Conservation (phyloP, 2,888 invertebrate genomes). For the Drosophila heteroneura region DNA sequence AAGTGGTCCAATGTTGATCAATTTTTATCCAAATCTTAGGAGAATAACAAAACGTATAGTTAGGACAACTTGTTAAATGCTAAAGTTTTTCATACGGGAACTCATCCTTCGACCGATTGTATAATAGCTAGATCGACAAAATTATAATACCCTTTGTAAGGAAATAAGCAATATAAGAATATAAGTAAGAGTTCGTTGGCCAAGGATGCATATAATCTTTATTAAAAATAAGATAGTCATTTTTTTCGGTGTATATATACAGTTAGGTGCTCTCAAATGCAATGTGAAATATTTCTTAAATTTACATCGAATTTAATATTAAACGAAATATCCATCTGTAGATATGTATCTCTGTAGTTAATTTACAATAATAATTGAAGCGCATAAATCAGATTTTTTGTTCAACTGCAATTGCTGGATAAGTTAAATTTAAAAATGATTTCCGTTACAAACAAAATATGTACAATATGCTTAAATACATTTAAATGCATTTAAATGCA, state of each 20-base stretch:
- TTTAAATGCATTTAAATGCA: constrained; percentile 3
- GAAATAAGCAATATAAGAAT: background rate
- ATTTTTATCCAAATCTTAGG: no score
- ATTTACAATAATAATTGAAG: constrained; percentile 4
- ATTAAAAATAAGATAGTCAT: no score
- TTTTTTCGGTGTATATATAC: background rate
- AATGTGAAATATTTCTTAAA: background rate
- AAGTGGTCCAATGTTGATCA: background rate
- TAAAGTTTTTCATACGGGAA: background rate
- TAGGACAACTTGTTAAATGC: background rate
- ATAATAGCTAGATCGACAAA: background rate
- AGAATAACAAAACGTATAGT: background rate
- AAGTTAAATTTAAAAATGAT: constrained; percentile 14
- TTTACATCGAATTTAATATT: background rate
- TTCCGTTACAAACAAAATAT: constrained; percentile 6
- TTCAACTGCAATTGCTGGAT: background rate
- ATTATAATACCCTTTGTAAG: background rate
- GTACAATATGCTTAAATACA: constrained; percentile 2
- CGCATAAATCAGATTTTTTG: constrained; percentile 5
- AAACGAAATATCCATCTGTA: background rate
- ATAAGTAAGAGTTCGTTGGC: background rate
- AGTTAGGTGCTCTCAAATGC: no score
- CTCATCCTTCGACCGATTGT: background rate
- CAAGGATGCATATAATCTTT: background rate
- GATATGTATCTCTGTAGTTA: background rate